A percentile compares a stretch with the other conserved stretches of the same genome.
phyloP scores from a whole-genome alignment of 2,113 vertebrate species.

The Pseudorectes ferrugineus region DNA sequence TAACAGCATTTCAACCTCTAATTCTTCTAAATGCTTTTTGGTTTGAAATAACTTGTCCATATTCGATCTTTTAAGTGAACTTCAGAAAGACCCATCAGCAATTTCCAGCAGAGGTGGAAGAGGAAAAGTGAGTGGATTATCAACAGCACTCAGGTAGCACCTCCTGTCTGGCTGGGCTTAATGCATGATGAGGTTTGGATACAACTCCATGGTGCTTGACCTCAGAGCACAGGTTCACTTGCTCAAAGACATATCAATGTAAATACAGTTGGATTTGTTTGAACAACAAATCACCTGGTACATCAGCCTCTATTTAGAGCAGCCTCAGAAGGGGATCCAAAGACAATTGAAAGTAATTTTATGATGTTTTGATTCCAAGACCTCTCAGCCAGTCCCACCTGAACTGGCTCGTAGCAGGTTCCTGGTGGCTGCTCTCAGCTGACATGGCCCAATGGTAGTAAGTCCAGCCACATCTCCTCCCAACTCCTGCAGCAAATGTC shows the following conservation, averaged over 20 bases:
- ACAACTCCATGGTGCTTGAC: not conserved
- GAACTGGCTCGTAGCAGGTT: accelerated
- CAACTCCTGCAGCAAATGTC: not conserved
- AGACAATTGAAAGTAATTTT: not conserved
- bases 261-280: constrained; percentile 8
- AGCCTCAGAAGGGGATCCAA: not conserved
- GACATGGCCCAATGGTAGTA: not conserved
- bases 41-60: not conserved
- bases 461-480: not conserved
- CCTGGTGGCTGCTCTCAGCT: not conserved
- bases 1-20: not conserved
- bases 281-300: not conserved
- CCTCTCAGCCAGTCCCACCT: not conserved
- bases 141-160: constrained; percentile 15
- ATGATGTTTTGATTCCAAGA: not conserved
- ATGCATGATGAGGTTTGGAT: not conserved
- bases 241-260: not conserved
- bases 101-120: not conserved
- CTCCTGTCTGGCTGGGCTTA: constrained; percentile 1
- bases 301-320: not conserved
- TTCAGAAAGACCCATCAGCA: not conserved
- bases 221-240: constrained; percentile 11
- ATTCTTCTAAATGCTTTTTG: not conserved
- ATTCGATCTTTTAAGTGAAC: not conserved
- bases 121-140: constrained; percentile 4